These are phyloP conservation scores for Heliconius hortense DNA, from an alignment of 2,888 invertebrate genomes.

Conservation along the genomic window DNA sequence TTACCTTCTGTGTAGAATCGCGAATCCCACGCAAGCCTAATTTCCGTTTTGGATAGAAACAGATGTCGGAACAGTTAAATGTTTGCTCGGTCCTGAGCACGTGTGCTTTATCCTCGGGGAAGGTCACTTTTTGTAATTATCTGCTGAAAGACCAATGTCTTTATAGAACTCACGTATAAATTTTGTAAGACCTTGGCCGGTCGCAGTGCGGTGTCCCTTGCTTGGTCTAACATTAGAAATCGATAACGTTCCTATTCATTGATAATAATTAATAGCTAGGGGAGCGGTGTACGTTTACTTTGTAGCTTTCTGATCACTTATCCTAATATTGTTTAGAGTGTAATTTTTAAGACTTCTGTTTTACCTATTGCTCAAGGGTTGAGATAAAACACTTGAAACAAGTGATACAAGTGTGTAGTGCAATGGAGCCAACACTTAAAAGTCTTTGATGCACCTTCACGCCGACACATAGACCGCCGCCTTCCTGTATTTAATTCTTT, in stretches of 20 bases:
- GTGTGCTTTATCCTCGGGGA: constrained; percentile 56
- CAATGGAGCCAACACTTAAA: constrained; percentile 63
- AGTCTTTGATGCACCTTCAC: constrained; percentile 66
- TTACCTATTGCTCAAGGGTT: constrained; percentile 71
- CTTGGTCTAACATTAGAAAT: constrained; percentile 66
- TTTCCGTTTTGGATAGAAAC: constrained; percentile 64
- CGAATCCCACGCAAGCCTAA: constrained; percentile 74
- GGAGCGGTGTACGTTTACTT: constrained; percentile 55
- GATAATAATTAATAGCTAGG: constrained; percentile 72
- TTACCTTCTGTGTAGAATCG: constrained; percentile 67
- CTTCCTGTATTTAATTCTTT: constrained; percentile 51
- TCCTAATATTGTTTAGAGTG: constrained; percentile 66
- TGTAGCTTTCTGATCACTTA: constrained; percentile 62
- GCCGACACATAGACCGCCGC: constrained; percentile 53
- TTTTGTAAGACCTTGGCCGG: constrained; percentile 49
- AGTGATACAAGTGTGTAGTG: constrained; percentile 65
- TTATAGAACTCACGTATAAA: neutral
- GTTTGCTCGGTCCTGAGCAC: constrained; percentile 60
- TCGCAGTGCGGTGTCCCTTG: constrained; percentile 65
- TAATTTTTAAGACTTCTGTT: constrained; percentile 76
- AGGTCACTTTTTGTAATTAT: constrained; percentile 57
- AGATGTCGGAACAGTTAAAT: constrained; percentile 64
- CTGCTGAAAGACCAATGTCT: constrained; percentile 45
- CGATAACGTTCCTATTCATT: constrained; percentile 68
- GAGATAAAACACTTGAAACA: constrained; percentile 61